Base-by-base conservation (phyloP, 2,888 invertebrate genomes). In the Lasioglossum calceatum region DNA sequence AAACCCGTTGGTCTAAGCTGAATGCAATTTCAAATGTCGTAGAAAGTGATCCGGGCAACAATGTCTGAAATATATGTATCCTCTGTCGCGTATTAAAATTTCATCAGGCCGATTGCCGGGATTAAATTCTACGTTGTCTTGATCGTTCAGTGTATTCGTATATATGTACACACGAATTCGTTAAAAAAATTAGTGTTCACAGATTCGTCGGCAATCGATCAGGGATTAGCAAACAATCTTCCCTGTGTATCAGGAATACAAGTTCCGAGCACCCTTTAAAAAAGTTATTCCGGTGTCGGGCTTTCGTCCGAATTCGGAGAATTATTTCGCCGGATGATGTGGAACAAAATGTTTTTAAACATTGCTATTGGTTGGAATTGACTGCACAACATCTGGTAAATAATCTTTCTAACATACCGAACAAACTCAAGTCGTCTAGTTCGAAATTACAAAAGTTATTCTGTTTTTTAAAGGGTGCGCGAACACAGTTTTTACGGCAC, bases 1-100 rank as follows among this genome's bases (percentile, higher is more conserved):
- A 19, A 54, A 54, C 54, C 54, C 23, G 54, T 54, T 23, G 54
- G 23, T 10, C 54, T 54, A 8, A 54, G 54, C 54, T 8, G 54
- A 54, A 54, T 23, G 54, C 54, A 23, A 54, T 54, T 3, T 54
- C 54, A 23, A 54, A 54, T 54, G 54, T 23, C 23, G 54, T 54
- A 54, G 27, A 8, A 81, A 81, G 72, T 71, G 39, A 61, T 81
- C 77, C 44, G 77, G 47, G 32, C n/a, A 77, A 81, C 71, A 81
- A 71, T 71, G 58, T 81, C 81, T 61, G 58, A 81, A 76, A 81
- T 58, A 71, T 54, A 50, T 44, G 42, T 39, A 54, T 54, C 23
- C 54, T 73, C 42, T 82, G 39, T 79, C 47, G 16, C 50, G 10
- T 4, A 36, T 81, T 77, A 44, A 72, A 71, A 54, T 54, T 23